Base-by-base conservation (phyloP, 2,797 vertebrate species). In the Myiotriccus ornatus region DNA sequence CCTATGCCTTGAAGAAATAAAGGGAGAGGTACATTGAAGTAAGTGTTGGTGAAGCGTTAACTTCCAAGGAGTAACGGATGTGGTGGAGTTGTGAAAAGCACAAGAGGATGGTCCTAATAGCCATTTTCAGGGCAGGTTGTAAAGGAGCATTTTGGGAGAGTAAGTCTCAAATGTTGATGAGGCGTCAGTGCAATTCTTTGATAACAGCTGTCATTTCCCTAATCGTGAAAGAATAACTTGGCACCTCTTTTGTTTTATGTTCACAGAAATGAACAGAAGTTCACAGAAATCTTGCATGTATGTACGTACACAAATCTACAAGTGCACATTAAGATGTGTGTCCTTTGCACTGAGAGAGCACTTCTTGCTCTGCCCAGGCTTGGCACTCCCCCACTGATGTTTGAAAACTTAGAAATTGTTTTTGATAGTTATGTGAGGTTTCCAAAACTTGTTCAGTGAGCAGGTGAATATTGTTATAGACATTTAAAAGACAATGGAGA, bases 311-410 rank as follows among this genome's bases (percentile, higher is more conserved):
- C 19, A 44, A 62, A 41, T 11, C 7, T 14, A 27, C 5, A 10
- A 0, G 0, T 9, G 13, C 24, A 55, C 5, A 6, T 7, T 18
- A 50, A 41, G 19, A 24, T 18, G 3, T 10, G 6, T 8, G 28
- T 57, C 19, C 9, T 63, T 69, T 23, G 16, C 21, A 28, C 11
- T 37, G 18, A 73, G 18, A 28, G 5, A 52, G 2, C 3, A 32
- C 44, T 80, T 71, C 17, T 53, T 69, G 5, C 9, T 74, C 41
- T 60, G 8, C 10, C 8, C 5, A 10, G 37, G 5, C 15, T 20
- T 65, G 19, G 2, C 10, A 16, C 3, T 68, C 24, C 10, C 6
- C 18, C 13, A 7, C 1, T 19, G 21, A 28, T 46, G 2, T 57
- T 75, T 59, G 39, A 55, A 79, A 55, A 32, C 32, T 59, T n/a